A percentile compares a stretch with the other conserved stretches of the same genome.
These are phyloP conservation scores for Amphiduros pacificus DNA, from an alignment of 2,888 invertebrate genomes.

Conservation along the genomic window DNA sequence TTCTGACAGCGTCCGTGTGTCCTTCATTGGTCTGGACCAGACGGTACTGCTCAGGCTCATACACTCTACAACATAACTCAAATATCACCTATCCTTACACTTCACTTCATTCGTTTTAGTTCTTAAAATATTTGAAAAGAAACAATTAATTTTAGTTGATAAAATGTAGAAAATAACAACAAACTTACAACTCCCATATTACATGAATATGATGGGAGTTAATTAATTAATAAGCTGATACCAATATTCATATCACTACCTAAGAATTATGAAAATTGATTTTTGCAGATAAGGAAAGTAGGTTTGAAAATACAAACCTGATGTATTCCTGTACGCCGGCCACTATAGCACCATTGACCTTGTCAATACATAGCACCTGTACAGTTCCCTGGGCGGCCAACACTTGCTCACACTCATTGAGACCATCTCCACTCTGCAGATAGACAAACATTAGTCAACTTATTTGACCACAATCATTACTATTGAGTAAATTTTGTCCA, in stretches of 20 bases:
- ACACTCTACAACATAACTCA: conserved; percentile 38
- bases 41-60: conserved; percentile 51
- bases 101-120: neutral
- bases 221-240: neutral
- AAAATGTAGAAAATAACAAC: no score
- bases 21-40: conserved; percentile 57
- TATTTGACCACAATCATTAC: no score
- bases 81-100: no score
- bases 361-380: conserved; percentile 51
- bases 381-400: conserved; percentile 48
- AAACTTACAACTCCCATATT: no score
- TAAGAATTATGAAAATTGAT: neutral
- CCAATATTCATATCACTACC: neutral
- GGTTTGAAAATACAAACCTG: no score
- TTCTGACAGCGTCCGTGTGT: conserved; percentile 53
- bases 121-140: neutral
- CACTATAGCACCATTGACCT: conserved; percentile 50
- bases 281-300: neutral
- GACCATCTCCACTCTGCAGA: conserved; percentile 44
- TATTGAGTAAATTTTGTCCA: no score
- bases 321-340: conserved; percentile 53
- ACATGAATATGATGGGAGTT: no score
- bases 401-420: conserved; percentile 56
- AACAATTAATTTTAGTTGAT: no score
- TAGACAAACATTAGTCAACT: no score